A percentile compares a stretch with the other conserved stretches of the same genome.
phyloP scores from a whole-genome alignment of 2,888 invertebrate genomes.

The Parthenolecanium corni region DNA sequence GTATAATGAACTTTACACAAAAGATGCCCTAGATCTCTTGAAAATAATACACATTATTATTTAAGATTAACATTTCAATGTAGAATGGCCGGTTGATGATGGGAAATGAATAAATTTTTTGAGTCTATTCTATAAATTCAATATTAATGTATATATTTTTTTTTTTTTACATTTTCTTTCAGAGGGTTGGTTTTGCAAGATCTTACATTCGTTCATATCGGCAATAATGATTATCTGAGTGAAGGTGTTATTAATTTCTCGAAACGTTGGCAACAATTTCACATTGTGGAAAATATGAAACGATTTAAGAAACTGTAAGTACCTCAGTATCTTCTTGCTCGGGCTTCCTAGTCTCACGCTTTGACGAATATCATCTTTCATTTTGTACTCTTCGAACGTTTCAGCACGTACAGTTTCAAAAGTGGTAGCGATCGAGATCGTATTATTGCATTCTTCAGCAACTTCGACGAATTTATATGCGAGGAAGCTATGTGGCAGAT shows the following conservation, averaged over 20 bases:
- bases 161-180: slow-evolving; percentile 36
- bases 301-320: slow-evolving; percentile 90
- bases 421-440: slow-evolving; percentile 89
- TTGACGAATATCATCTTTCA: not conserved
- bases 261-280: slow-evolving; percentile 97
- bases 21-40: too few species aligned
- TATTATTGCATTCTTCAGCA: slow-evolving; percentile 88
- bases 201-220: slow-evolving; percentile 96
- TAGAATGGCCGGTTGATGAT: too few species aligned
- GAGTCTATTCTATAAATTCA: not conserved
- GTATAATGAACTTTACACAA: too few species aligned
- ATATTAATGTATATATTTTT: not conserved
- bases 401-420: slow-evolving; percentile 82
- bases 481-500: slow-evolving; percentile 99
- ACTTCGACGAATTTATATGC: slow-evolving; percentile 87
- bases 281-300: slow-evolving; percentile 96
- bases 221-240: slow-evolving; percentile 76
- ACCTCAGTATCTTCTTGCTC: slow-evolving; percentile 5
- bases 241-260: slow-evolving; percentile 89
- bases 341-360: not conserved
- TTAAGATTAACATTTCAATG: too few species aligned
- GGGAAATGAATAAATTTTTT: too few species aligned
- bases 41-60: too few species aligned
- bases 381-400: slow-evolving; percentile 35
- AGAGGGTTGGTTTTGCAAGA: slow-evolving; percentile 97